Base-by-base conservation (phyloP, 2,888 invertebrate genomes). In the Pseudococcus viburni region DNA sequence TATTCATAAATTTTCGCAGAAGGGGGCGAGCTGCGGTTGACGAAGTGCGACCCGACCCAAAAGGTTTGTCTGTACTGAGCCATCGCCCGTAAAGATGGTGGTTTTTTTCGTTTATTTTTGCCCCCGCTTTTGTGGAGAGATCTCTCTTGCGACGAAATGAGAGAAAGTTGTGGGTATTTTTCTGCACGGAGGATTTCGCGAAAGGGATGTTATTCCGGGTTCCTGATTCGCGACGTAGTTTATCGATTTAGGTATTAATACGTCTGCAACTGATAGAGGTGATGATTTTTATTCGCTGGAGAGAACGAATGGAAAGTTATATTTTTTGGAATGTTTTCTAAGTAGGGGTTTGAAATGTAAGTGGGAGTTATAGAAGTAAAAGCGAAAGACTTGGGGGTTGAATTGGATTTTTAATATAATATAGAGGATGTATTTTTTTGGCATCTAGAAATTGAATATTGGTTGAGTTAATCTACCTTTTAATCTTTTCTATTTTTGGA, bases 1-100 rank as follows among this genome's bases (percentile, higher is more conserved):
- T 77, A 77, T 33, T 77, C 77, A 64, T 64, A 64, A 64, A 64
- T 64, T 64, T 64, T 22, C 6, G n/a, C 2, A 59, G 55, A 6
- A 55, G n/a, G 22, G 22, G 0, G 22, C n/a, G 55, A 55, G 17
- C 3, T 55, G 64, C 4, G 12, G 19, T 64, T 9, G 64, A 22
- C 22, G 64, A 22, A 12, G 19, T 22, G 64, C 64, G 22, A 64
- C 42, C 42, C 42, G 42, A 42, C 42, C 42, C 19, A 8, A 64
- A 22, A 6, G 64, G 55, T 55, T n/a, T 64, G 64, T 64, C 64
- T 64, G 64, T 42, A 42, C 42, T 9, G 8, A 55, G n/a, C 55
- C 5, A 55, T 55, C 55, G 6, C 12, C 2, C 55, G n/a, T n/a
- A n/a, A 55, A 55, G 55, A n/a, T 55, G 55, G n/a, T 8, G n/a